These are phyloP conservation scores for Rhizomys pruinosus DNA, from an alignment of 2,113 vertebrate species.

Conservation along the genomic window DNA sequence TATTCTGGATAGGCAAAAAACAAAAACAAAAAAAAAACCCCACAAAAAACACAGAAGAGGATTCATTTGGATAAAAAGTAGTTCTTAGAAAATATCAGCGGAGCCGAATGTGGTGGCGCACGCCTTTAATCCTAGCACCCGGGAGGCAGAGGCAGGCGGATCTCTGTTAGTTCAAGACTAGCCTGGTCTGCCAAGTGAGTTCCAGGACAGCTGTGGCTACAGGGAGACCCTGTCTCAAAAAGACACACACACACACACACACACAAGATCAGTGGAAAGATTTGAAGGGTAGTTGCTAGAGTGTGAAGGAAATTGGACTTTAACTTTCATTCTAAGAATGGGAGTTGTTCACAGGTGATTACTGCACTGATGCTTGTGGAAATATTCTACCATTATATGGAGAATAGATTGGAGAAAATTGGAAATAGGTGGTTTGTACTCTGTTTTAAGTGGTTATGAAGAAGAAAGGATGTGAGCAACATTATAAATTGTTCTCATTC, in stretches of 20 bases:
- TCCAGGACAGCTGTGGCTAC: too few species aligned
- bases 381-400: neutral
- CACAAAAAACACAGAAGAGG: neutral
- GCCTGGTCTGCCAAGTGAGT: too few species aligned
- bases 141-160: too few species aligned
- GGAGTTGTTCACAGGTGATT: neutral
- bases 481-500: neutral
- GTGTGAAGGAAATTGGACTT: slow-evolving; percentile 19
- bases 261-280: neutral
- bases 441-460: neutral
- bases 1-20: neutral
- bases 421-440: neutral
- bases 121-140: too few species aligned
- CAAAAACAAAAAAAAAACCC: neutral
- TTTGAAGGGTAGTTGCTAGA: neutral
- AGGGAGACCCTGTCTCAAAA: too few species aligned
- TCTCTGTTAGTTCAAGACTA: too few species aligned
- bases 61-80: neutral
- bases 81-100: neutral
- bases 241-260: too few species aligned
- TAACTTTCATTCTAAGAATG: neutral
- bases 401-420: neutral
- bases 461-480: neutral
- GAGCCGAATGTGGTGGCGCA: too few species aligned
- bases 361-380: neutral